Base-by-base conservation (phyloP, 2,797 vertebrate species). In the Molothrus aeneus region DNA sequence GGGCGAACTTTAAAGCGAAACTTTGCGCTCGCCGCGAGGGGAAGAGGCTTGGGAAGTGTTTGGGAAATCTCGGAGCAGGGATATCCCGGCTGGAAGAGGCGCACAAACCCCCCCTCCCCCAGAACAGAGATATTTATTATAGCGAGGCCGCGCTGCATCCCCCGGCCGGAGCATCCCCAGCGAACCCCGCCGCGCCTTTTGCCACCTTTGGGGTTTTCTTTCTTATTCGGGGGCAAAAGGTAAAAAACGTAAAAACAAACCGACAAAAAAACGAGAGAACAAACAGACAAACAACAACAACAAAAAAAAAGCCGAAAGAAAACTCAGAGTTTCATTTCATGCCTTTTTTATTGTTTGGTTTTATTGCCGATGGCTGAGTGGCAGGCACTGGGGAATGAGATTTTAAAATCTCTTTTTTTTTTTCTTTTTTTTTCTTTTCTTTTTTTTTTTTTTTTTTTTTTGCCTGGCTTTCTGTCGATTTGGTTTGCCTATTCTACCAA, bases 401-500 rank as follows among this genome's bases (percentile, higher is more conserved):
- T 88, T 94, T 74, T 13, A 59, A 74, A 88, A 79, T 7, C 61
- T 20, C 95, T 95, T 81, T 94, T 86, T 89, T 94, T 96, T 95
- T 96, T 96, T n/a, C n/a, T 96, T 95, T 83, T 95, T 86, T 88
- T 92, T 95, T 42, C 42, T 42, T 81, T 36, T 34, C 34, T 34
- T 36, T 36, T 36, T 36, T n/a, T 7, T 86, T 9, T 95, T 95
- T 87, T 95, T 88, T 88, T 95, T 96, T 96, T 97, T 95, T 89
- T 96, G 95, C 96, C 95, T 96, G 95, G 94, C 96, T 96, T 97
- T 94, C 95, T 96, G 86, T 95, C 93, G 86, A 70, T 64, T 90
- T 79, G 92, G 95, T 95, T 94, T 82, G 95, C 86, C 83, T n/a
- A 12, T 64, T 85, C 81, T 90, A 69, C 94, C 57, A 87, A 97